Evolutionary conservation across 2,113 vertebrate genomes (phyloP).

Genomic region (Perca fluviatilis): DNA sequence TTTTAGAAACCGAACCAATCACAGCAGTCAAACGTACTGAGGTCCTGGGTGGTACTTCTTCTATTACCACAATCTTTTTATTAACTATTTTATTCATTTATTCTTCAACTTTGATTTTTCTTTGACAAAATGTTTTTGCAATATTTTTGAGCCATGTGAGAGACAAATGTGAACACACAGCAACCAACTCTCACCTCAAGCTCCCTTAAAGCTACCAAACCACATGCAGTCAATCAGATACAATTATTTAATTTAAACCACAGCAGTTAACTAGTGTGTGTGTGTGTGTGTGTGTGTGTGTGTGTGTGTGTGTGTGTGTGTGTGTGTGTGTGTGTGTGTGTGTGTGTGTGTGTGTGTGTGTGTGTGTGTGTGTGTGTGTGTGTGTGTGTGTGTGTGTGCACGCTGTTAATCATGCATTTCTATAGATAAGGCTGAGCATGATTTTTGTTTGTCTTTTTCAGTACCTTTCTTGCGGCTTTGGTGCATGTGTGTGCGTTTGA

Average conservation of each 20-base stretch:
- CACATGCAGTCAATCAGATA: slow-evolving; percentile 45
- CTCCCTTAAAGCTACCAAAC: slow-evolving; percentile 22
- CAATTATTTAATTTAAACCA: slow-evolving; percentile 49
- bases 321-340: too few relatives aligned
- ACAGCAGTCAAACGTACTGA: background rate
- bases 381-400: background rate
- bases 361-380: too few relatives aligned
- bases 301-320: too few relatives aligned
- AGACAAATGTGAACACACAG: background rate
- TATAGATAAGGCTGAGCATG: slow-evolving; percentile 36
- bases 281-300: too few relatives aligned
- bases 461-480: slow-evolving; percentile 38
- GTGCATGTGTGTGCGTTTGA: slow-evolving; percentile 34
- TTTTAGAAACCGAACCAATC: background rate
- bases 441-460: slow-evolving; percentile 47
- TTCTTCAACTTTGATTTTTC: background rate
- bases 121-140: background rate
- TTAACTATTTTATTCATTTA: background rate
- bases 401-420: slow-evolving; percentile 44
- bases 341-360: too few relatives aligned
- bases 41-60: background rate
- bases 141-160: background rate
- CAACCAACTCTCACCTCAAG: background rate
- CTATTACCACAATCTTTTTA: background rate
- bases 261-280: background rate